Evolutionary conservation across 2,797 vertebrate species (phyloP).

Genomic region (Xerus rutilus): DNA sequence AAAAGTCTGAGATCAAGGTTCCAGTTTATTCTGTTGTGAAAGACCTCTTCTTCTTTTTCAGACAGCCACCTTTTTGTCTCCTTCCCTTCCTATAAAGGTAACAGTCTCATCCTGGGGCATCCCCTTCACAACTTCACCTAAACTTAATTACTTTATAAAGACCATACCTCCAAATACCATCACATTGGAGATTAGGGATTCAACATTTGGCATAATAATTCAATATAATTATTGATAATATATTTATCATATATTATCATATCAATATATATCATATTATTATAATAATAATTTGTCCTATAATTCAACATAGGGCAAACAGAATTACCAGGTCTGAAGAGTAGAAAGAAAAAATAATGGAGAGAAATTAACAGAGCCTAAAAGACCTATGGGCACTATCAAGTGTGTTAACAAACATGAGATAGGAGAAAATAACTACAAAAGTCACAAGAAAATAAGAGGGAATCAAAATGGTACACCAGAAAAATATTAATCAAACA

Average conservation of each 20-base stretch:
- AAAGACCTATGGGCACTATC: not conserved
- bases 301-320: not conserved
- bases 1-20: too few species aligned
- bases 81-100: not conserved
- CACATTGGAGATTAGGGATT: not conserved
- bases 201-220: not conserved
- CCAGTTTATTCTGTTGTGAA: too few species aligned
- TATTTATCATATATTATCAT: too few species aligned
- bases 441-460: not conserved
- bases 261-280: too few species aligned
- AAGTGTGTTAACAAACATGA: too few species aligned
- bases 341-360: not conserved
- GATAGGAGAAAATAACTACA: not conserved
- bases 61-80: not conserved
- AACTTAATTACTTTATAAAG: not conserved
- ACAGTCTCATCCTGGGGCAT: not conserved
- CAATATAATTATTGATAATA: too few species aligned
- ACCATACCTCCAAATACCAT: not conserved
- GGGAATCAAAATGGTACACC: not conserved
- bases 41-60: too few species aligned
- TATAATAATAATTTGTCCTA: too few species aligned
- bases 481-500: not conserved
- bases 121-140: not conserved
- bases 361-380: not conserved
- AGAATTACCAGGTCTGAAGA: not conserved